Evolutionary conservation across 2,888 invertebrate species (phyloP).

Genomic region (Agrochola lychnidis): DNA sequence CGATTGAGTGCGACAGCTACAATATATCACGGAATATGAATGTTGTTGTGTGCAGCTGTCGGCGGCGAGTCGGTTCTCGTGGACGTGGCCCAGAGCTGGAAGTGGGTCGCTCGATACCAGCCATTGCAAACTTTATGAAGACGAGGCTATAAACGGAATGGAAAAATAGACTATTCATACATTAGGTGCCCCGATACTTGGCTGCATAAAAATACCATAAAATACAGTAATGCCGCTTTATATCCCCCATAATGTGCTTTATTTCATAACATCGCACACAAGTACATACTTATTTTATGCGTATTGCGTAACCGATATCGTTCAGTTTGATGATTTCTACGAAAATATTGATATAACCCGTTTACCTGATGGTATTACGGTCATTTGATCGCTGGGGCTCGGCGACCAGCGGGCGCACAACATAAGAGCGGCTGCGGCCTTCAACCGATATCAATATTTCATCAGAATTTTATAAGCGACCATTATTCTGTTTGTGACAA

Average conservation of each 20-base stretch:
- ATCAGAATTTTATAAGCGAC: conserved; percentile 42
- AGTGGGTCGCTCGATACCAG: conserved; percentile 73
- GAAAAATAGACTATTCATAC: conserved; percentile 69
- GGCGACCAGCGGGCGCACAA: neutral
- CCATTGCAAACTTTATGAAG: conserved; percentile 73
- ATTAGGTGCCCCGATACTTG: conserved; percentile 56
- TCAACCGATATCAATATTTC: conserved; percentile 48
- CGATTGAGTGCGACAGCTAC: conserved; percentile 42
- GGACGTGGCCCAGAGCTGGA: conserved; percentile 57
- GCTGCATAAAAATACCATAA: conserved; percentile 66
- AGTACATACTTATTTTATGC: conserved; percentile 43
- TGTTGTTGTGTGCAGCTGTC: conserved; percentile 64
- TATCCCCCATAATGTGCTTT: conserved; percentile 62
- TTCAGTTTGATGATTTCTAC: conserved; percentile 54
- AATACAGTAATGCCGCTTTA: conserved; percentile 61
- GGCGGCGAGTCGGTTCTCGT: conserved; percentile 31
- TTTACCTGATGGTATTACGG: conserved; percentile 43
- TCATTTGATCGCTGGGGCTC: neutral
- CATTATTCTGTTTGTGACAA: conserved; percentile 58
- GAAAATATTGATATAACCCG: conserved; percentile 47
- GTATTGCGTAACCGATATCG: conserved; percentile 56
- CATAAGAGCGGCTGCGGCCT: neutral
- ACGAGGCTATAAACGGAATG: conserved; percentile 67
- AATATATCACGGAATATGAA: conserved; percentile 30
- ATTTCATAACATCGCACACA: conserved; percentile 57